Evolutionary conservation across 2,888 invertebrate species (phyloP).

Genomic region (Caenorhabditis sp.): DNA sequence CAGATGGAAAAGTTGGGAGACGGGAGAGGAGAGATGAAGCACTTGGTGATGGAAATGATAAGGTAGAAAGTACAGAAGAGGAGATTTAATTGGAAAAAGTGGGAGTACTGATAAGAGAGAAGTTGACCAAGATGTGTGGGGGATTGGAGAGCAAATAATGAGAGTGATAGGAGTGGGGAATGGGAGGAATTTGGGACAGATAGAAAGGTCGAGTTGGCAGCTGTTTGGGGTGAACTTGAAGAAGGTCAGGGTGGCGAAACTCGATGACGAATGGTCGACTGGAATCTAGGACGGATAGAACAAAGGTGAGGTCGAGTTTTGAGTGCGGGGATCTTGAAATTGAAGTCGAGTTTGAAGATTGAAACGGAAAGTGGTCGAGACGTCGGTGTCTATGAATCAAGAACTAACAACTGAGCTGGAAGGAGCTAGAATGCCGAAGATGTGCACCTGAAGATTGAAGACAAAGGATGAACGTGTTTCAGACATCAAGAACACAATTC

Average conservation of each 20-base stretch:
- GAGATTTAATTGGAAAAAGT: conserved; percentile 36
- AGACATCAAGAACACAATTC: neutral
- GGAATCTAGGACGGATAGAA: neutral
- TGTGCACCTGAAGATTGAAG: too few species aligned
- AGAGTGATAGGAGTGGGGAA: neutral
- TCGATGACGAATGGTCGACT: neutral
- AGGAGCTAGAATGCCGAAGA: too few species aligned
- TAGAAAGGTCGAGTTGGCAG: conserved; percentile 5
- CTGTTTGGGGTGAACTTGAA: neutral
- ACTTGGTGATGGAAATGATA: neutral
- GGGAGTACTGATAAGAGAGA: conserved; percentile 33
- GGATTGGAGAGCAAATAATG: conserved; percentile 46
- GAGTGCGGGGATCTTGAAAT: too few species aligned
- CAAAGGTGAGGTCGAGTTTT: too few species aligned
- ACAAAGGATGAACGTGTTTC: neutral
- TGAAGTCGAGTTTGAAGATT: too few species aligned
- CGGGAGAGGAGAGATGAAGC: conserved; percentile 5
- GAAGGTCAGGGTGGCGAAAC: conserved; percentile 11
- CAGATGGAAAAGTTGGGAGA: conserved; percentile 19
- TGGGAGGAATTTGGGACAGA: neutral
- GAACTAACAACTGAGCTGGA: too few species aligned
- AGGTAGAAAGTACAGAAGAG: conserved; percentile 27
- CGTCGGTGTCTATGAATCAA: too few species aligned
- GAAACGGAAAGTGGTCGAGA: too few species aligned
- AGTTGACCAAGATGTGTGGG: neutral